Evolutionary conservation across 2,113 vertebrate species (phyloP).

Genomic region (Morphnarchus princeps): DNA sequence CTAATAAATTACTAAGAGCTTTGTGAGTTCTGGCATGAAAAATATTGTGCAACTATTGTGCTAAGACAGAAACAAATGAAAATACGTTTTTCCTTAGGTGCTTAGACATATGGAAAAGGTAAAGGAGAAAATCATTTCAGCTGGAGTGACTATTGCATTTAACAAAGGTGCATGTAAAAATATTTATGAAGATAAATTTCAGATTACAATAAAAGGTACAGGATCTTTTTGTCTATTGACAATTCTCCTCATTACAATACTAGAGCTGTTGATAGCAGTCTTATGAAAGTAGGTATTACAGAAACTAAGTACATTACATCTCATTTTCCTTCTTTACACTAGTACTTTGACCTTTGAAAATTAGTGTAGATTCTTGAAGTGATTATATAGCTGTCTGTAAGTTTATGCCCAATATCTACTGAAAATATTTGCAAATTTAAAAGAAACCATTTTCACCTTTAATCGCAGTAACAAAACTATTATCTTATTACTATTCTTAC

Average conservation of each 20-base stretch:
- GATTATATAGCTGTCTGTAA: neutral
- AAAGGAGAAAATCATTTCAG: neutral
- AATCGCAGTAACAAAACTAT: constrained; percentile 10
- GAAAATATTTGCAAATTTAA: constrained; percentile 6
- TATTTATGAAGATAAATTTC: neutral
- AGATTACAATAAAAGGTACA: neutral
- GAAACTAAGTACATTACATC: neutral
- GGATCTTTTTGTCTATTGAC: neutral
- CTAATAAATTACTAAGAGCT: neutral
- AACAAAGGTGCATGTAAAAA: neutral
- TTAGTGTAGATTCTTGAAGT: neutral
- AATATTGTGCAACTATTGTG: neutral
- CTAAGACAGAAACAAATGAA: neutral
- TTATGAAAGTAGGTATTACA: neutral
- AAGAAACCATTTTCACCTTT: neutral
- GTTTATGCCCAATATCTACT: neutral
- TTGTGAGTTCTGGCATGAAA: neutral
- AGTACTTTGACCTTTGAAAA: neutral
- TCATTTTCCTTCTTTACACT: neutral
- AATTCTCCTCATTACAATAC: neutral
- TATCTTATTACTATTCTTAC: constrained; percentile 13
- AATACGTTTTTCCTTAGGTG: neutral
- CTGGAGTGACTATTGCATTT: neutral
- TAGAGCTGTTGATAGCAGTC: neutral
- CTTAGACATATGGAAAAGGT: neutral